These are phyloP conservation scores for Boulengeromyrus knoepffleri DNA, from an alignment of 2,113 vertebrate species.

Conservation along the genomic window DNA sequence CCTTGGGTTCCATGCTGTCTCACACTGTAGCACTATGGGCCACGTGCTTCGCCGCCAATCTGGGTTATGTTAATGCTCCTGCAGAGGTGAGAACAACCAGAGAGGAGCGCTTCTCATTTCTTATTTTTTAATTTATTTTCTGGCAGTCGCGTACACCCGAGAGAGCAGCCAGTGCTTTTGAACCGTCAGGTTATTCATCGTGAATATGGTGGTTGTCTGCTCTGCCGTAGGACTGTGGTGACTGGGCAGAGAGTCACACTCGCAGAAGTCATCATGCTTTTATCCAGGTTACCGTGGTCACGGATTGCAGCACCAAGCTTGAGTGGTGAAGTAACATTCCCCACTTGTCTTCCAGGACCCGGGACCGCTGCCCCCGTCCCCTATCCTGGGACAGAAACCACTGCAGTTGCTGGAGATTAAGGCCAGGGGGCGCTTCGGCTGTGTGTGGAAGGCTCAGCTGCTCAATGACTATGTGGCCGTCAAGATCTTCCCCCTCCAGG, in stretches of 20 bases:
- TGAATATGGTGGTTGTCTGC: neutral
- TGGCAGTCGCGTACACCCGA: neutral
- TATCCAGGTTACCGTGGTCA: neutral
- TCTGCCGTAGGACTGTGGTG: neutral
- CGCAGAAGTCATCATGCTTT: neutral
- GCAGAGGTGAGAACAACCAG: constrained; percentile 12
- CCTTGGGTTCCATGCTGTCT: neutral
- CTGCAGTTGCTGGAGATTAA: constrained; percentile 93
- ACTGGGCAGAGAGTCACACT: neutral
- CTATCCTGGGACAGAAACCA: constrained; percentile 81
- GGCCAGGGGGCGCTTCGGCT: constrained; percentile 91
- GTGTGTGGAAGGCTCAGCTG: constrained; percentile 94
- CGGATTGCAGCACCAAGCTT: neutral
- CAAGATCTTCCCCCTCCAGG: constrained; percentile 95
- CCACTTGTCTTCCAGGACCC: constrained; percentile 58
- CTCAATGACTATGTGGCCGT: constrained; percentile 93
- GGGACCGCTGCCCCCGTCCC: constrained; percentile 67
- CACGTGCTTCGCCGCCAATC: neutral
- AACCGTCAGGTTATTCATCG: neutral
- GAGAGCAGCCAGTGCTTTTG: too few species aligned
- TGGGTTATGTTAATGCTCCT: constrained; percentile 5
- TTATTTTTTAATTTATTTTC: neutral
- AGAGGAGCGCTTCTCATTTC: neutral
- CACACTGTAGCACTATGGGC: neutral
- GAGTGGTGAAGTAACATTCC: neutral